phyloP scores from a whole-genome alignment of 2,888 invertebrate species.

The Tolmerus cingulatus region DNA sequence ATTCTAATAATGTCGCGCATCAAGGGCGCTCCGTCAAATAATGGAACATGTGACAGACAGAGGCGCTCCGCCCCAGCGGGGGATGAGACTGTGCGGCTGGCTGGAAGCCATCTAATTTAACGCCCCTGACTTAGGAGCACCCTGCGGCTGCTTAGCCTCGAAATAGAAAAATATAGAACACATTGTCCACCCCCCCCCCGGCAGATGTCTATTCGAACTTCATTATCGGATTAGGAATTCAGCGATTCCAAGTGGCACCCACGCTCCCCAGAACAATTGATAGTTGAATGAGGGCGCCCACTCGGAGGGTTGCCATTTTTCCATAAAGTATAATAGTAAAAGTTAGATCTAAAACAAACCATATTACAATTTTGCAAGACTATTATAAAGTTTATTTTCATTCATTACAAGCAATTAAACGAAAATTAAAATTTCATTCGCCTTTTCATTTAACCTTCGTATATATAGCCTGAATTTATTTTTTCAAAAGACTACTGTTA shows the following conservation, averaged over 20 bases:
- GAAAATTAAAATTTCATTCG: no score
- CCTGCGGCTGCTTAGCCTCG: not conserved
- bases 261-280: not conserved
- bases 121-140: conserved; percentile 19
- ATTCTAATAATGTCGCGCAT: conserved; percentile 22
- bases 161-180: not conserved
- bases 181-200: not conserved
- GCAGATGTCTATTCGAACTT: not conserved
- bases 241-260: not conserved
- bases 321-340: not conserved
- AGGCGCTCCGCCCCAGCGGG: not conserved
- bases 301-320: not conserved
- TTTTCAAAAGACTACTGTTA: no score
- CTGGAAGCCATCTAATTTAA: conserved; percentile 32
- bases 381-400: no score
- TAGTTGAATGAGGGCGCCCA: not conserved
- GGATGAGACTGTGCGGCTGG: not conserved
- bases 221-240: conserved; percentile 23
- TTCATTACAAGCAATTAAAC: no score
- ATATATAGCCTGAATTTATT: no score
- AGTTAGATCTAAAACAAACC: not conserved
- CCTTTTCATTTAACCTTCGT: no score
- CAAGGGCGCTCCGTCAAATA: conserved; percentile 1
- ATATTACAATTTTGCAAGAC: no score
- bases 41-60: not conserved